Evolutionary conservation across 1,140 invertebrate genomes (phyloP), one percentile per base, ranked within the genome.

Genomic region (Drosophila subobscura): DNA sequence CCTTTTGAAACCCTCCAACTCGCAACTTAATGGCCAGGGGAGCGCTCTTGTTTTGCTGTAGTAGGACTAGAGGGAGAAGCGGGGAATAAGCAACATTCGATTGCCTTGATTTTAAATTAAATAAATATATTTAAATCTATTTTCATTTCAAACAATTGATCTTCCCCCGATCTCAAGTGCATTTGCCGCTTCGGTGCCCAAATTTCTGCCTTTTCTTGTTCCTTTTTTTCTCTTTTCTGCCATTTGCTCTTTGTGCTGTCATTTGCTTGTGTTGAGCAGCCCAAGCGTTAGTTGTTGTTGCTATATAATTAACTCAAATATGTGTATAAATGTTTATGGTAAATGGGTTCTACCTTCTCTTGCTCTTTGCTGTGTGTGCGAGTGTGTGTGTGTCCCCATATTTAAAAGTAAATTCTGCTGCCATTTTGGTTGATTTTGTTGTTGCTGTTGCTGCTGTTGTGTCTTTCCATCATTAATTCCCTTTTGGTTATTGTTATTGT

Each of bases 221-320:
- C 3, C 37, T 52, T 33, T 16, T 42, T 22, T 22, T 42, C 52
- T 6, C 57, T 46, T 3, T 41, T 40, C 27, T 40, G 41, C 4
- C 58, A 47, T 49, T 42, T 10, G 53, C 42, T n/a, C 55, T 49
- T 53, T 57, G 57, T 57, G 65, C 83, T 75, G 60, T 63, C 73
- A 68, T 74, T 78, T 65, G 45, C 7, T 58, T 53, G 45, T 40
- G 45, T 40, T 25, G 2, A 16, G 1, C 6, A 6, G 2, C 6
- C 6, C 27, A 6, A 29, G 0, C 29, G 3, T 53, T 55, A 49
- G 45, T 71, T 67, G 55, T 54, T 77, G 72, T 63, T 84, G 72
- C 77, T 65, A 77, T 86, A 85, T 86, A 86, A 85, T 85, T 85
- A 85, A 86, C 80, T 74, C 64, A 80, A 86, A 86, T 85, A 83